Conservation (phyloP, 2,797 vertebrate species). For the Tachyglossus aculeatus region DNA sequence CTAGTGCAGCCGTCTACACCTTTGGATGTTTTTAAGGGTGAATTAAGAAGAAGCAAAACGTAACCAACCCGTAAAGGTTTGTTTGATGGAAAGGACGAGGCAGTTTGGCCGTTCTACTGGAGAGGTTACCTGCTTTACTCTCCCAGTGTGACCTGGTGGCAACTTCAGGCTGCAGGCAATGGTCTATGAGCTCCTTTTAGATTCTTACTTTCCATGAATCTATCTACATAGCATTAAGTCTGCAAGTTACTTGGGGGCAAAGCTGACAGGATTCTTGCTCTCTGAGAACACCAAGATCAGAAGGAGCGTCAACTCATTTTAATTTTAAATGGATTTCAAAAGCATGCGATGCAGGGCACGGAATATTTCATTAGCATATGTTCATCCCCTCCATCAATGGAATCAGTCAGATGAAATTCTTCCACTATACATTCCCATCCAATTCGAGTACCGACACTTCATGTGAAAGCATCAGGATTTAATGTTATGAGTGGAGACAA, state of each 20-base stretch:
- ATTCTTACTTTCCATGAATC: constrained; percentile 6
- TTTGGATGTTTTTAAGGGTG: background rate
- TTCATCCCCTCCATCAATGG: background rate
- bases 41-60: background rate
- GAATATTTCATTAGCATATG: background rate
- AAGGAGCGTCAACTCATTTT: background rate
- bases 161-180: background rate
- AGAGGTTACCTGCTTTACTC: background rate
- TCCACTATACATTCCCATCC: background rate
- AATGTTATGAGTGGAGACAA: background rate
- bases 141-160: no score
- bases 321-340: background rate
- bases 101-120: background rate
- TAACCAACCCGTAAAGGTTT: background rate
- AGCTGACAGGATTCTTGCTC: background rate
- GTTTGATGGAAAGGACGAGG: background rate
- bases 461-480: background rate
- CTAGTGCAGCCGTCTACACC: background rate
- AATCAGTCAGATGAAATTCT: constrained; percentile 3
- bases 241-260: background rate
- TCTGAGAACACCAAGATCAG: background rate
- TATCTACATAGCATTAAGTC: background rate
- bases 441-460: background rate
- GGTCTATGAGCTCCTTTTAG: constrained; percentile 12
- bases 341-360: background rate